phyloP scores from a whole-genome alignment of 2,113 vertebrate genomes.

The Gavialis gangeticus region DNA sequence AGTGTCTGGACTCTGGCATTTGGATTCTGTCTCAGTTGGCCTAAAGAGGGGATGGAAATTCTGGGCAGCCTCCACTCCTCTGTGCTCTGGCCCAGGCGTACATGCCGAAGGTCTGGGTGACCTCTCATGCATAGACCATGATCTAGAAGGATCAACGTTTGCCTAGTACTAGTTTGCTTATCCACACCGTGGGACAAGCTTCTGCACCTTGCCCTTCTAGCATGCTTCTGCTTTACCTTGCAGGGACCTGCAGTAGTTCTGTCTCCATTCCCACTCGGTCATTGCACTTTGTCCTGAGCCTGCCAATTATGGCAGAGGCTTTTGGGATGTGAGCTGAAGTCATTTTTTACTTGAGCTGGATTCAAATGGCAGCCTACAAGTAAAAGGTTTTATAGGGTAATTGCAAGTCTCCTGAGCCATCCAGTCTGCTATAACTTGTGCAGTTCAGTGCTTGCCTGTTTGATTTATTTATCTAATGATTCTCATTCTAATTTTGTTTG shows the following conservation, averaged over 20 bases:
- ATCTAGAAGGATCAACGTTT: no score
- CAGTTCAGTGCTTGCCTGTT: slow-evolving; percentile 54
- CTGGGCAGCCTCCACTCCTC: no score
- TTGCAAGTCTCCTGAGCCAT: background rate
- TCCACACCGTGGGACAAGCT: background rate
- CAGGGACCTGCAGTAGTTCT: background rate
- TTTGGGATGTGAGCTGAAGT: background rate
- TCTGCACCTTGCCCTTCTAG: background rate
- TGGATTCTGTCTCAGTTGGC: no score
- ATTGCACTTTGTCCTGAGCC: background rate
- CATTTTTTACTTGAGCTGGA: background rate
- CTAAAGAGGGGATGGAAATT: no score
- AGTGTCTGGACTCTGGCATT: no score
- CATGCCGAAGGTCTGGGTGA: no score
- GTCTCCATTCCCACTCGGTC: background rate
- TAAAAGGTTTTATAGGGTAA: background rate
- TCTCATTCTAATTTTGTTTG: slow-evolving; percentile 69
- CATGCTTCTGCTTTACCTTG: background rate
- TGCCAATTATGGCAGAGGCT: background rate
- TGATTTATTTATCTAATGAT: slow-evolving; percentile 53
- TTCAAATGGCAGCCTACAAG: background rate
- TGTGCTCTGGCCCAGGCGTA: no score
- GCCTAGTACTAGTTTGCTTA: background rate
- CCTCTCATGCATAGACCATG: no score
- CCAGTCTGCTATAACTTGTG: background rate